Base-by-base conservation (phyloP, 2,113 vertebrate genomes). In the Verasper variegatus region DNA sequence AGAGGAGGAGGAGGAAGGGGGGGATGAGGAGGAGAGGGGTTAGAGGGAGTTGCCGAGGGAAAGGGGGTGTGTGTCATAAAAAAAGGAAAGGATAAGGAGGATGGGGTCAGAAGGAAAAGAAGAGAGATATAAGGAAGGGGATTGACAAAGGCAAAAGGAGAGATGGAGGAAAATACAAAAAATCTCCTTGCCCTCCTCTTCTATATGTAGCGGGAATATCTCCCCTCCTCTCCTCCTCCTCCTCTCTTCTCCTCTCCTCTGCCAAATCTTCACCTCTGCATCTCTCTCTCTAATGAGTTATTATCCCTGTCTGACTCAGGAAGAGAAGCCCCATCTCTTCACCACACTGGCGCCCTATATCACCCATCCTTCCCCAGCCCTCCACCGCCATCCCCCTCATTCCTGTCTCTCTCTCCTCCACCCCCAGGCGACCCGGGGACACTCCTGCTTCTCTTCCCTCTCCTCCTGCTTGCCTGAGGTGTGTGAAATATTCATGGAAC, bases 281-380 rank as follows among this genome's bases (percentile, higher is more conserved):
- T 86, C 79, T 85, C 80, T 88, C 78, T 74, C 70, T 87, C 86
- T 92, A 90, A 93, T 92, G 92, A 92, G 88, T 91, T 92, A 93
- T 92, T 89, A 86, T 88, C 82, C 86, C 79, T 91, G 89, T 92
- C 91, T 81, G 85, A 88, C 80, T 91, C 88, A 84, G 89, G 83
- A 88, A 87, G 83, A 91, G 75, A 80, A 89, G 84, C 88, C 83
- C 92, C 91, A 90, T 91, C 90, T 88, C 84, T 90, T 71, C 76
- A 86, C 82, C 82, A 81, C 82, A 67, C 86, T 86, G 88, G 85
- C 75, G 78, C 90, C 91, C 88, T 88, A 86, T 89, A 88, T 78
- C 88, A 80, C 89, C 75, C 69, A 18, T 58, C 54, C 59, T 68
- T 57, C 70, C 58, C 42, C 37, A 37, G 8, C 63, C 69, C 52